Conservation (phyloP, 2,113 vertebrate species). For the Ciconia stormi region DNA sequence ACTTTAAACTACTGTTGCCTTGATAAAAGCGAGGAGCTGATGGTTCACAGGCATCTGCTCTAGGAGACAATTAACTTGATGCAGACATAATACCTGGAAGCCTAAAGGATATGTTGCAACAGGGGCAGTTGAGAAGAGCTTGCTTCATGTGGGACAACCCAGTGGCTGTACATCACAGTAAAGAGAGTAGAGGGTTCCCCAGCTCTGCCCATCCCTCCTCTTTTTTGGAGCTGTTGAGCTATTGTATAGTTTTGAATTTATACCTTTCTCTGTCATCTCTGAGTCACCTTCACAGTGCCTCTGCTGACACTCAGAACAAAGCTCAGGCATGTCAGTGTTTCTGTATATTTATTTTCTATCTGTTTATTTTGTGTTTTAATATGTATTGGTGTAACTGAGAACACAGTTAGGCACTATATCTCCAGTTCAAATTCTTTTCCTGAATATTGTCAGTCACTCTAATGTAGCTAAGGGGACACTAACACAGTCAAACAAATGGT, state of each 20-base stretch:
- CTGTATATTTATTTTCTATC: neutral
- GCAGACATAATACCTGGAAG: neutral
- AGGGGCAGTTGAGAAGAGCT: neutral
- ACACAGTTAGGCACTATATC: too few species aligned
- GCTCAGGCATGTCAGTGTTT: neutral
- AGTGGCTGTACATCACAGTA: neutral
- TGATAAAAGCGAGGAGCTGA: neutral
- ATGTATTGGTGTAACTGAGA: neutral
- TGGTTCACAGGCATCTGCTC: neutral
- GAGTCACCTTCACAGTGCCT: neutral
- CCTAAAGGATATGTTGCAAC: neutral
- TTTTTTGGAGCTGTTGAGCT: neutral
- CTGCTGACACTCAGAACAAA: neutral
- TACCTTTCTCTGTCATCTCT: neutral
- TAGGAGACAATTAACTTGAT: neutral
- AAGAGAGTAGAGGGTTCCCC: neutral
- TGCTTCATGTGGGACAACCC: neutral
- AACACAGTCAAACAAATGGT: neutral
- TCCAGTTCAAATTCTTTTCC: neutral
- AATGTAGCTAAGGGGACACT: neutral
- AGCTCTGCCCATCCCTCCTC: neutral
- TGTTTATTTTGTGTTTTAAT: neutral
- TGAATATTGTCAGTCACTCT: neutral
- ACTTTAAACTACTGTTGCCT: neutral
- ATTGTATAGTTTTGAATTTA: neutral